Base-by-base conservation (phyloP, 2,113 vertebrate genomes). In the Gavia stellata region DNA sequence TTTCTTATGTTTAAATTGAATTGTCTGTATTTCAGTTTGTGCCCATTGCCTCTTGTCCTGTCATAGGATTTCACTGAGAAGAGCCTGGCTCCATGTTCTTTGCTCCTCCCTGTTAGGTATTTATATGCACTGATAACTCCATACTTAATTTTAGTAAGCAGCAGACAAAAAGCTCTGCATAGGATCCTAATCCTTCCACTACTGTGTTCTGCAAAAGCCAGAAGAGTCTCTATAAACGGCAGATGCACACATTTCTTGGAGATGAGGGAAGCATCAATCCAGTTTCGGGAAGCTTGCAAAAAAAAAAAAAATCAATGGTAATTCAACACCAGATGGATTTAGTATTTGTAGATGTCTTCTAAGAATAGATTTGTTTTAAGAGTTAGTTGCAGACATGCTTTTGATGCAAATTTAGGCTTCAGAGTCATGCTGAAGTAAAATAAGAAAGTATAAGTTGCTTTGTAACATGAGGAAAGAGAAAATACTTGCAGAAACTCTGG, bases 241-340 rank as follows among this genome's bases (percentile, higher is more conserved):
- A 88, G 53, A 85, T 10, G 6, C 38, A 81, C 18, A 6, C 81
- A 62, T 58, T 90, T 90, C 78, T 68, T 92, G 44, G 42, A 71
- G 63, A 90, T 7, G 25, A 85, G 53, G 9, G 18, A 90, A 85
- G 53, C 44, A 91, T 67, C 59, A 77, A 84, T 53, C 42, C 58
- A 58, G 34, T 58, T 92, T 81, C 63, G 65, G 74, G 52, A 96
- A 94, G 59, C 49, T 53, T 77, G 71, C 34, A 65, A 45, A 55
- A 59, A 63, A 33, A 33, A 21, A 31, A 73, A 71, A 50, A 71
- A 80, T 50, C 55, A 66, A 49, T 31, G 20, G 34, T 59, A 92
- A 94, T 38, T 90, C 74, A 96, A 56, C 50, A 92, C 17, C 88
- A 93, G 78, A 97, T 83, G 63, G 70, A 88, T 88, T 96, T 79